These are phyloP conservation scores for Jordanella pulchra DNA, from an alignment of 2,797 vertebrate genomes.

Conservation along the genomic window DNA sequence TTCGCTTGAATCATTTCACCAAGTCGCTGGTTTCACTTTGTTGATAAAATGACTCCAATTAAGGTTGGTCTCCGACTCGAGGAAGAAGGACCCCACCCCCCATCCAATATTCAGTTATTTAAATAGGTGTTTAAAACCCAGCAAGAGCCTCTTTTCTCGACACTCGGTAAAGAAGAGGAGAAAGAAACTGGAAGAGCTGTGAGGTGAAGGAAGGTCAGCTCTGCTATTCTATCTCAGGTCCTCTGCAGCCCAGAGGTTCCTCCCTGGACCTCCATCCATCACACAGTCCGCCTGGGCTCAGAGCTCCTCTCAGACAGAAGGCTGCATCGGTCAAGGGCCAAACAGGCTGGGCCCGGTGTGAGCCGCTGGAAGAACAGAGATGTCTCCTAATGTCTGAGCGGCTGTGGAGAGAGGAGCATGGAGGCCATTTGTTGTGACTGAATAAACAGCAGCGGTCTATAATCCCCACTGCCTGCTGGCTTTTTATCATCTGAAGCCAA, in stretches of 20 bases:
- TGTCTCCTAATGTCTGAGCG: slow-evolving; percentile 21
- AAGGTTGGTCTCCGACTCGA: no score
- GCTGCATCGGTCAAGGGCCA: slow-evolving; percentile 63
- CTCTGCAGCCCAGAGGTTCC: slow-evolving; percentile 50
- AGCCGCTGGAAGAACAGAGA: slow-evolving; percentile 25
- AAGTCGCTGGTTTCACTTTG: no score
- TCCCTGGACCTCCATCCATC: slow-evolving; percentile 58
- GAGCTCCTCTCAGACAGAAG: slow-evolving; percentile 54
- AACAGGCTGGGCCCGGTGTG: slow-evolving; percentile 9
- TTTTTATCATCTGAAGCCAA: slow-evolving; percentile 40
- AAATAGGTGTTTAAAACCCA: background rate
- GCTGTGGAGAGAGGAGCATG: slow-evolving; percentile 9
- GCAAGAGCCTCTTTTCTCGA: slow-evolving; percentile 7
- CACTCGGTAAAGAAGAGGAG: background rate
- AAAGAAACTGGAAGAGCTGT: background rate
- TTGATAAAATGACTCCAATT: no score
- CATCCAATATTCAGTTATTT: background rate
- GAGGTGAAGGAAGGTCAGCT: slow-evolving; percentile 32
- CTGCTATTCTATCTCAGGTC: no score
- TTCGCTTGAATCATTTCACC: no score
- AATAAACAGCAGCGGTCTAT: slow-evolving; percentile 31
- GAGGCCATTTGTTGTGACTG: slow-evolving; percentile 47
- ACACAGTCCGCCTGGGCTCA: slow-evolving; percentile 29
- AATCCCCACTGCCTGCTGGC: slow-evolving; percentile 7
- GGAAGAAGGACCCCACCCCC: background rate